Evolutionary conservation across 2,797 vertebrate genomes (phyloP).

Genomic region (Rhinichthys osculus): DNA sequence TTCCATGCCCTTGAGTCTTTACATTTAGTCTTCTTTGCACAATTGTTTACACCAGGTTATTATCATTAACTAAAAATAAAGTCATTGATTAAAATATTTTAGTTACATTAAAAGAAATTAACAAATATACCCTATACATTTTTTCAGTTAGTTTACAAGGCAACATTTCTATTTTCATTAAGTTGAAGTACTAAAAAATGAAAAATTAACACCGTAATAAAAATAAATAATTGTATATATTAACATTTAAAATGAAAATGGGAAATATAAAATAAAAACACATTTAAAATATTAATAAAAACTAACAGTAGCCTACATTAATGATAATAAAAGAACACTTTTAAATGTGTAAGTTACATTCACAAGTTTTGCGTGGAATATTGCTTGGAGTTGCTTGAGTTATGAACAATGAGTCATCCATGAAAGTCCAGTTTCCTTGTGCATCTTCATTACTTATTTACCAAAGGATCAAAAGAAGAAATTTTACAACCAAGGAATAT

Average conservation of each 20-base stretch:
- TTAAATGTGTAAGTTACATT: not conserved
- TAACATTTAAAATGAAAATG: not conserved
- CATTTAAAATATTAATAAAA: not conserved
- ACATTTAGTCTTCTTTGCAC: not conserved
- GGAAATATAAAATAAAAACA: not conserved
- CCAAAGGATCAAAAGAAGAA: not conserved
- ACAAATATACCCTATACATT: no score
- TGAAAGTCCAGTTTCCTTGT: not conserved
- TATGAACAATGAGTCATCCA: not conserved
- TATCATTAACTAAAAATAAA: not conserved
- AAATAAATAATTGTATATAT: not conserved
- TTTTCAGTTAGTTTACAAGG: not conserved
- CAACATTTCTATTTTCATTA: not conserved
- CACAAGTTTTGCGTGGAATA: not conserved
- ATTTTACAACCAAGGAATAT: not conserved
- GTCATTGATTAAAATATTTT: not conserved
- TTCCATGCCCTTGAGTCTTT: not conserved
- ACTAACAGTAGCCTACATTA: not conserved
- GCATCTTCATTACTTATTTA: conserved; percentile 22
- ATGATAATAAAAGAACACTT: not conserved
- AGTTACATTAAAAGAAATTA: no score
- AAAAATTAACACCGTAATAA: not conserved
- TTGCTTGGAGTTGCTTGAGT: not conserved
- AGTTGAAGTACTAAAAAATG: not conserved
- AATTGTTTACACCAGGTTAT: not conserved